phyloP scores from a whole-genome alignment of 2,888 invertebrate genomes.

The Thysanoteuthis rhombus region DNA sequence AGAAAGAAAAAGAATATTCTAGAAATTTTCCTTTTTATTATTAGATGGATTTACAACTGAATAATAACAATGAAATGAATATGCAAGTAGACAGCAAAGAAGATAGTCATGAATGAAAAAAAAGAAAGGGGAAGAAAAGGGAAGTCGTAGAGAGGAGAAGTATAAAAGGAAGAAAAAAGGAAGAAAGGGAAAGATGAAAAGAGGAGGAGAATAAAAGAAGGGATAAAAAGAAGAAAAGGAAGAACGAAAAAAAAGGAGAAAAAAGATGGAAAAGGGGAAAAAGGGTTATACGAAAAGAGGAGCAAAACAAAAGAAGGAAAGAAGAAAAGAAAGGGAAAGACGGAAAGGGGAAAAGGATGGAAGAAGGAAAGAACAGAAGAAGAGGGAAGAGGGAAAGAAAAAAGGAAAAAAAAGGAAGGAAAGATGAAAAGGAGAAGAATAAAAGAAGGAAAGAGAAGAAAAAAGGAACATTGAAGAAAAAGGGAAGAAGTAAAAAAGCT shows the following conservation, averaged over 20 bases:
- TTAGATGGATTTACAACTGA: too few species aligned
- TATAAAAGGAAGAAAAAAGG: neutral
- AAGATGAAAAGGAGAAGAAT: too few species aligned
- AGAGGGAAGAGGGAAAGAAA: too few species aligned
- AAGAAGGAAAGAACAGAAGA: neutral
- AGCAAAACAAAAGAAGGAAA: neutral
- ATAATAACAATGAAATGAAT: too few species aligned
- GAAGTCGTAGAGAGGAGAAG: neutral
- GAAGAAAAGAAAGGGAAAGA: neutral
- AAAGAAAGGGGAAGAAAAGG: neutral
- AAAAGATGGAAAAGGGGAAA: neutral
- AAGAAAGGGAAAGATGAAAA: neutral
- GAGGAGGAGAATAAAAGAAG: neutral
- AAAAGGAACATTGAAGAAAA: neutral
- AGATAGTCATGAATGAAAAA: neutral
- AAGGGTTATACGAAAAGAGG: neutral
- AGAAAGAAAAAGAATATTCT: too few species aligned
- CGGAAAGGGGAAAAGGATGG: neutral
- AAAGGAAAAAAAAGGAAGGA: too few species aligned
- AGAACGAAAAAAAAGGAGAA: neutral
- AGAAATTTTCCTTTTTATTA: too few species aligned
- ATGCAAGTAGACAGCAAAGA: too few species aligned
- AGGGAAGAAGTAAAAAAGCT: too few species aligned
- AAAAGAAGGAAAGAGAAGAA: neutral
- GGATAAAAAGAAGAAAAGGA: neutral